A percentile compares a stretch with the other conserved stretches of the same genome.
Evolutionary conservation across 1,140 invertebrate genomes (phyloP).

Genomic region (Lordiphosa mommai): DNA sequence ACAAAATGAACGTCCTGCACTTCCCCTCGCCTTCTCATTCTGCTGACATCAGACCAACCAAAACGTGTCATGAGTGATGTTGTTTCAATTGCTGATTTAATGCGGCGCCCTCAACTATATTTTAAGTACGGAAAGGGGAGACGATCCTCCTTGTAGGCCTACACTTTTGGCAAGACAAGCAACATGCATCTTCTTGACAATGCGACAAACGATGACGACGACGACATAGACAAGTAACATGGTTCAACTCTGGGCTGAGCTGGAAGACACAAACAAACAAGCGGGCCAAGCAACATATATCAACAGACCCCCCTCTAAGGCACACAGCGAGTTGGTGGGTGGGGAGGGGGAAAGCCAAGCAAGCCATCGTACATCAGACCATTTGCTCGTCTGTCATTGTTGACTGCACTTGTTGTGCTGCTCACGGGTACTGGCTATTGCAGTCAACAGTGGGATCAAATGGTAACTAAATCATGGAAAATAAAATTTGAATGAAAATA

Average conservation of each 20-base stretch:
- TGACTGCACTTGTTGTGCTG: constrained; percentile 68
- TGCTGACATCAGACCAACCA: constrained; percentile 33
- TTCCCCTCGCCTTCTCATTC: constrained; percentile 3
- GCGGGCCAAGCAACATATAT: constrained; percentile 70
- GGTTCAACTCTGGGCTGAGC: constrained; percentile 5
- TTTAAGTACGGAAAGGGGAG: neutral
- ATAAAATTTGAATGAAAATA: no score
- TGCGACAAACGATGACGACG: constrained; percentile 72
- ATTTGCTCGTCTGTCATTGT: constrained; percentile 77
- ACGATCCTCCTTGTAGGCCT: neutral
- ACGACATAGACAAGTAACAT: constrained; percentile 69
- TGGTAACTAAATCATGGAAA: neutral
- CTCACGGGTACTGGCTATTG: constrained; percentile 24
- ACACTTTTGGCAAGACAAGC: constrained; percentile 68
- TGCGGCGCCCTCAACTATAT: constrained; percentile 51
- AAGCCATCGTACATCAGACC: constrained; percentile 54
- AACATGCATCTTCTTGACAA: constrained; percentile 78
- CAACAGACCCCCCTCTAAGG: constrained; percentile 33
- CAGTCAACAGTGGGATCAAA: constrained; percentile 38
- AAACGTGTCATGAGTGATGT: constrained; percentile 78
- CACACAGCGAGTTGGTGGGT: neutral
- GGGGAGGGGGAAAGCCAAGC: constrained; percentile 11
- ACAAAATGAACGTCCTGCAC: constrained; percentile 48
- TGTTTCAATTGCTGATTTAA: constrained; percentile 78
- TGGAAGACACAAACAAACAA: constrained; percentile 50